These are phyloP conservation scores for Lipotes vexillifer DNA, from an alignment of 2,113 vertebrate genomes.

Conservation along the genomic window DNA sequence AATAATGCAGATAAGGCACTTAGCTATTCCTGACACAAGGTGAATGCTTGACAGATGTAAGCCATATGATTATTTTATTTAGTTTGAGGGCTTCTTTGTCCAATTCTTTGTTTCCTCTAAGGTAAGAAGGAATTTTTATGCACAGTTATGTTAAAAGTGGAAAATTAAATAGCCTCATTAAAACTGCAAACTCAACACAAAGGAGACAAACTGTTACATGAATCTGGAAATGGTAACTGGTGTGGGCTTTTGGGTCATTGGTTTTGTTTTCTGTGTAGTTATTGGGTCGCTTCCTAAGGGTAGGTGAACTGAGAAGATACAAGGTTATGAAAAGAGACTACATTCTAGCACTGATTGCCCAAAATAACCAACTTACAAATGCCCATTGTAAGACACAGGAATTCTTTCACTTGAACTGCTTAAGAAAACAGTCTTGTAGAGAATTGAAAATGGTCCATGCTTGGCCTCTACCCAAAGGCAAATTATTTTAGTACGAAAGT, in stretches of 20 bases:
- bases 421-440: conserved; percentile 47
- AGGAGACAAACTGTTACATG: neutral
- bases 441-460: conserved; percentile 40
- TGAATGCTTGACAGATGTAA: neutral
- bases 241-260: neutral
- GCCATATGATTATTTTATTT: neutral
- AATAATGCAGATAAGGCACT: neutral
- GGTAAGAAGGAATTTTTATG: conserved; percentile 42
- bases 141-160: conserved; percentile 11
- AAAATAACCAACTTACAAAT: conserved; percentile 29
- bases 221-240: conserved; percentile 15
- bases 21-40: neutral
- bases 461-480: conserved; percentile 63
- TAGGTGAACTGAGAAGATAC: neutral
- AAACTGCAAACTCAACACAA: conserved; percentile 41
- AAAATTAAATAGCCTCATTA: conserved; percentile 39
- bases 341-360: neutral
- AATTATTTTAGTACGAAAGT: conserved; percentile 70
- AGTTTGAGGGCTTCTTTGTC: neutral
- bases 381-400: neutral
- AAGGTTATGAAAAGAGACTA: neutral
- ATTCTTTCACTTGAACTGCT: conserved; percentile 40
- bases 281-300: neutral
- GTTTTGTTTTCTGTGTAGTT: neutral
- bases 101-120: conserved; percentile 7